Base-by-base conservation (phyloP, 2,888 invertebrate species). In the Drosophila kokeensis region DNA sequence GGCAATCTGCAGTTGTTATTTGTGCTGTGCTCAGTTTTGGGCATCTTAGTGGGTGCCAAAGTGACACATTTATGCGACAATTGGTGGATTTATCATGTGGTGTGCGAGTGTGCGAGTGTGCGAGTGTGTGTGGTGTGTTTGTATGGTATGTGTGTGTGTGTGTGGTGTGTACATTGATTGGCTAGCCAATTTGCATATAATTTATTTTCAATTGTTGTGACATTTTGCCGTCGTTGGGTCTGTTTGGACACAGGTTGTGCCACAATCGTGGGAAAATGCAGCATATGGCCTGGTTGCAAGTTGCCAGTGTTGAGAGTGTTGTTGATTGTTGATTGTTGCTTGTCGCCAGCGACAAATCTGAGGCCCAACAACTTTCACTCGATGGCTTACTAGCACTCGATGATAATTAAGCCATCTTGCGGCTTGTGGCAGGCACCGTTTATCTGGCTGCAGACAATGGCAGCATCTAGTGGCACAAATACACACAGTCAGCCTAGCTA, bases 201-300 rank as follows among this genome's bases (percentile, higher is more conserved):
- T 87, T 87, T 87, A 87, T 87, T 87, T 83, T 67, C 88, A 87
- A 87, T 87, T 87, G 87, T 83, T 87, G 87, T 87, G 87, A 87
- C 86, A 87, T 87, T 87, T 87, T 74, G 74, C 54, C 83, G 38
- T 38, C 2, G 15, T 24, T 24, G 11, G 3, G 58, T 34, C 15
- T 24, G 36, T 24, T 24, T 42, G 69, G 60, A 27, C 18, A 71
- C 84, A 87, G 84, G 87, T 83, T 84, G 87, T 81, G 76, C 61
- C 69, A 55, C 58, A 73, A 77, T 65, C 85, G 85, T 86, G 85
- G 87, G 87, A 85, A 86, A 71, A 62, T 65, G 81, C 42, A 52
- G 55, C 69, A 68, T 48, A 42, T 50, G 15, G 57, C 57, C 42
- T 4, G 38, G 68, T 71, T 66, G 55, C 65, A 21, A 52, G 38